A percentile compares a stretch with the other conserved stretches of the same genome.
These are phyloP conservation scores for Leucoma salicis DNA, from an alignment of 2,888 invertebrate genomes.

Conservation along the genomic window DNA sequence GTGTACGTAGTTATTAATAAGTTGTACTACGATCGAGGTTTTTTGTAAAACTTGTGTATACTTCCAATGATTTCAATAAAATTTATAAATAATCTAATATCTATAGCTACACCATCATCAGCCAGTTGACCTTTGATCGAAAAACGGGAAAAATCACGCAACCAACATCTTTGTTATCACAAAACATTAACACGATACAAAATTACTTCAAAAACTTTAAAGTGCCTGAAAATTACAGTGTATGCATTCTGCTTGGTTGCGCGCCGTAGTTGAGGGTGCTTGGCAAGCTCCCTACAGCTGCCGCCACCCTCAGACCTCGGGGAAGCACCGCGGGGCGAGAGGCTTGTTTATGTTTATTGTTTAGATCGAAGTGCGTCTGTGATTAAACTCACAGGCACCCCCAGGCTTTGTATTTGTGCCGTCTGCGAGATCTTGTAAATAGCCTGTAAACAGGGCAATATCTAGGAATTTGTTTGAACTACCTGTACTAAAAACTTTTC, in stretches of 20 bases:
- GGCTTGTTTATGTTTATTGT: constrained; percentile 36
- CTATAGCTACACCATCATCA: no score
- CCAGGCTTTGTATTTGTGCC: background rate
- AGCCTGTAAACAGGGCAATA: background rate
- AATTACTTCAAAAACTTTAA: constrained; percentile 3
- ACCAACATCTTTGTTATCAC: no score
- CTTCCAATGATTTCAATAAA: no score
- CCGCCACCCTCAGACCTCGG: background rate
- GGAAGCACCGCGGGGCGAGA: background rate
- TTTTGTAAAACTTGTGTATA: no score
- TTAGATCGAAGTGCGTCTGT: constrained; percentile 22
- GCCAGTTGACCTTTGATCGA: no score
- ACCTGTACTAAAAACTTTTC: no score
- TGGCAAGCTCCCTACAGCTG: constrained; percentile 12
- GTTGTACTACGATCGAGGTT: no score
- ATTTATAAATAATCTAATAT: no score
- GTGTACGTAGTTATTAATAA: no score
- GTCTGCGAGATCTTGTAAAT: background rate
- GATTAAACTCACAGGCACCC: constrained; percentile 18
- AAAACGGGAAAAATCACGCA: no score
- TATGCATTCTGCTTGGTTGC: constrained; percentile 14
- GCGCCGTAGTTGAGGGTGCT: constrained; percentile 18
- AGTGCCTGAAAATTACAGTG: constrained; percentile 9
- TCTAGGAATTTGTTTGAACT: no score
- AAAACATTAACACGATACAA: no score